Evolutionary conservation across 2,888 invertebrate genomes (phyloP), one percentile per base, ranked within the genome.

Genomic region (Nebria salina): DNA sequence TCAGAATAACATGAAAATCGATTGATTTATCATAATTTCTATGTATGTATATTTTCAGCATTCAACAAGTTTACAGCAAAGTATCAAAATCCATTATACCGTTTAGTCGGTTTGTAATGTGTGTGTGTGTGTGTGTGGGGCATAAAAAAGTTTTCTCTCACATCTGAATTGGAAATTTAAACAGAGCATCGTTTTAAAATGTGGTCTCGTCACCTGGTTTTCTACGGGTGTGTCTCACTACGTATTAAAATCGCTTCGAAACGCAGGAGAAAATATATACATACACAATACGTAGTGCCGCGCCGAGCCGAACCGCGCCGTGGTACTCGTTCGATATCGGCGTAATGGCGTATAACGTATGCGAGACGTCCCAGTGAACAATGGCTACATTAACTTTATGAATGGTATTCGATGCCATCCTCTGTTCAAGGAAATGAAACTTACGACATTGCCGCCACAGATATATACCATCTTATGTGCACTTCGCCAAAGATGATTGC

Each of bases 381-480:
- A 79, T 79, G 79, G 79, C 79, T 75, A 79, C 79, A 79, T 79
- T 79, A 79, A 79, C 74, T 74, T 79, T 79, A 79, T 79, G 79
- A 79, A 79, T 79, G 79, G 79, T 65, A 74, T 74, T 79, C 79
- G 75, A 79, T 79, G 74, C 15, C 79, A 34, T 34, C 72, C 34
- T 34, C 54, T 54, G 54, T 54, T 54, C 54, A 54, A 54, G 54
- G 54, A 54, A 54, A 34, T 34, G 34, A 34, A 34, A 34, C 34
- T 34, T 34, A 34, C 34, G 34, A 34, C 34, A 34, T 34, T 34
- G 34, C 34, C 34, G 34, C 34, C 34, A 34, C 34, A 34, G 34
- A 34, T 34, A 34, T 34, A 34, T 5, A 20, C 34, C 34, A 34
- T 34, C 2, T 4, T 2, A 34, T 34, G 5, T 34, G 34, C 34